phyloP scores from a whole-genome alignment of 2,888 invertebrate genomes.

The Sarcophaga rosellei region DNA sequence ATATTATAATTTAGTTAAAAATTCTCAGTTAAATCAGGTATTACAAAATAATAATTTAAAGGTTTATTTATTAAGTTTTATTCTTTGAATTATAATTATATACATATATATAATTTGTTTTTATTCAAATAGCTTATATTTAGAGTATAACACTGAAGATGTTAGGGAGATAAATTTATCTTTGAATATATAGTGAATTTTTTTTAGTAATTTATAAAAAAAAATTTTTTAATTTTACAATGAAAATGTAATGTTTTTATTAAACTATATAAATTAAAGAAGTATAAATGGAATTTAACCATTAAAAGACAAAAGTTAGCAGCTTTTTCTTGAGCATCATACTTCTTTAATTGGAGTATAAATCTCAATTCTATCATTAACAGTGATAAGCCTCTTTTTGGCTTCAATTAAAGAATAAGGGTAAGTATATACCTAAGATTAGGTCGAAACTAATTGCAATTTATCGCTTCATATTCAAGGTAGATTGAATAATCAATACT shows the following conservation, averaged over 20 bases:
- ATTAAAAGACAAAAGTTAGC: conserved; percentile 84
- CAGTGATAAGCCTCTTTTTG: conserved; percentile 84
- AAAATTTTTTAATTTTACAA: conserved; percentile 83
- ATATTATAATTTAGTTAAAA: too few species aligned
- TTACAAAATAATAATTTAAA: too few species aligned
- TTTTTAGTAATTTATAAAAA: conserved; percentile 77
- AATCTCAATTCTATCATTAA: conserved; percentile 73
- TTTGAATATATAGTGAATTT: conserved; percentile 74
- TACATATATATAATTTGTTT: too few species aligned
- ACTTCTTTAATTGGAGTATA: conserved; percentile 84
- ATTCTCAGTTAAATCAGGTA: too few species aligned
- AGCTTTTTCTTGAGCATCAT: conserved; percentile 83
- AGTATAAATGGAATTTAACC: conserved; percentile 74
- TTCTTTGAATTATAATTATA: too few species aligned
- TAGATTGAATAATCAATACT: conserved; percentile 79
- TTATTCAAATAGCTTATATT: conserved; percentile 81
- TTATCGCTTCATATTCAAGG: conserved; percentile 81
- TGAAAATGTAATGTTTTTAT: conserved; percentile 86
- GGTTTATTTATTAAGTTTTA: too few species aligned
- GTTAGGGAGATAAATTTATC: conserved; percentile 78
- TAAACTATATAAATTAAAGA: conserved; percentile 82
- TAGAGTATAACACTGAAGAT: conserved; percentile 82
- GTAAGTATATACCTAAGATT: conserved; percentile 78
- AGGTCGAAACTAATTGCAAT: conserved; percentile 83
- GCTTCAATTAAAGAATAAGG: conserved; percentile 82